Percentiles rank a stretch among this genome's conserved stretches.
Conservation (phyloP, 2,797 vertebrate species). For the Zalophus californianus region DNA sequence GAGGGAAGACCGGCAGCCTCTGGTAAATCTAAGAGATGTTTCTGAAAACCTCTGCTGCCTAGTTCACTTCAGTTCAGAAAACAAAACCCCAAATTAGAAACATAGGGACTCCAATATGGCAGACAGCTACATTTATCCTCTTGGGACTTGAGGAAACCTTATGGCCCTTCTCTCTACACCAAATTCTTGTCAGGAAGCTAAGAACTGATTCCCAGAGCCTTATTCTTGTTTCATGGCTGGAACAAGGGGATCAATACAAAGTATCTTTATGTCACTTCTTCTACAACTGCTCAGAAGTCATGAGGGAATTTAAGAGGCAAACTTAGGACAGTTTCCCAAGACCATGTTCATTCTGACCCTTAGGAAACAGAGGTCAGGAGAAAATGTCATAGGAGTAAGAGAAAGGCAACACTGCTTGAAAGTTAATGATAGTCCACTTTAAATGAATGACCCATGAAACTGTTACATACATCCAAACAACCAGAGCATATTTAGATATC, state of each 20-base stretch:
- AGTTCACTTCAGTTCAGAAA: slow-evolving; percentile 26
- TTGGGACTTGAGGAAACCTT: neutral
- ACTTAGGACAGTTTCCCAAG: neutral
- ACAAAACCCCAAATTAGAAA: neutral
- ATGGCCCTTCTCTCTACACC: neutral
- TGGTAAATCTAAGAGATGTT: neutral
- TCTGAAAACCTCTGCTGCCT: slow-evolving; percentile 21
- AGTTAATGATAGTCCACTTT: neutral
- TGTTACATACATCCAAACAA: neutral
- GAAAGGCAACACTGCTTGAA: neutral
- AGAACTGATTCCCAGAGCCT: neutral
- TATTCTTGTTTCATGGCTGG: neutral
- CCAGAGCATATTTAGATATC: neutral
- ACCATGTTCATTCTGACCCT: slow-evolving; percentile 14
- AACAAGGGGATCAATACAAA: neutral
- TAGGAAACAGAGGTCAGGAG: slow-evolving; percentile 22
- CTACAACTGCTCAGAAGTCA: neutral
- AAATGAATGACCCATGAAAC: neutral
- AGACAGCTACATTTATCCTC: neutral
- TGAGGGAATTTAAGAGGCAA: slow-evolving; percentile 17
- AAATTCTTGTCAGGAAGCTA: neutral
- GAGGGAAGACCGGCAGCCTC: neutral
- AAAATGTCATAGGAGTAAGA: neutral
- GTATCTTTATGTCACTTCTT: neutral
- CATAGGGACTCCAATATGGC: neutral